Conservation (phyloP, 1,140 invertebrate genomes). For the Bombus picipes region DNA sequence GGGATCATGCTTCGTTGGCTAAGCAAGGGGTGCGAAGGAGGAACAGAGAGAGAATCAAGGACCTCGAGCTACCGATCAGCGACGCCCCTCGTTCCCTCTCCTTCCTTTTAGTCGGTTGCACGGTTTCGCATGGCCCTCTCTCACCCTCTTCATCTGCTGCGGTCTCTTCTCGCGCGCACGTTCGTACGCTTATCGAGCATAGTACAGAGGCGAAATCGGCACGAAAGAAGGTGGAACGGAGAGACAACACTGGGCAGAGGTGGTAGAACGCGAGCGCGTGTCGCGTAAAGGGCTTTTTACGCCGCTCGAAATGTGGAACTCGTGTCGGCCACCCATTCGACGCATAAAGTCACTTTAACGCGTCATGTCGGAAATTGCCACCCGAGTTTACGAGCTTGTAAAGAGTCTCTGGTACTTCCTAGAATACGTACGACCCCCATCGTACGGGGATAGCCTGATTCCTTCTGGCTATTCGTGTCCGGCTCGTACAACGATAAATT, state of each 20-base stretch:
- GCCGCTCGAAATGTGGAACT: conserved; percentile 50
- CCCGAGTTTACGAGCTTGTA: conserved; percentile 52
- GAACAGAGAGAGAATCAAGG: conserved; percentile 34
- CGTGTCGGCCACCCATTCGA: conserved; percentile 35
- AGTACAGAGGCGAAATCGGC: conserved; percentile 1
- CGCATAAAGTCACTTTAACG: conserved; percentile 50
- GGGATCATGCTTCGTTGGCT: conserved; percentile 55
- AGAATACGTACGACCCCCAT: conserved; percentile 21
- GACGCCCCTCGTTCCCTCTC: conserved; percentile 30
- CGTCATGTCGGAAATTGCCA: conserved; percentile 40
- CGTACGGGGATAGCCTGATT: conserved; percentile 1
- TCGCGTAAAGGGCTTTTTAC: conserved; percentile 43
- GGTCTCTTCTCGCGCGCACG: not conserved
- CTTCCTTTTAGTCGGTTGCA: not conserved
- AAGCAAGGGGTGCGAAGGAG: conserved; percentile 25
- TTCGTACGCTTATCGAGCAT: conserved; percentile 33
- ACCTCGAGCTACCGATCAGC: conserved; percentile 63
- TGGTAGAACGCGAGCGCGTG: conserved; percentile 23
- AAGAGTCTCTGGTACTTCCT: conserved; percentile 43
- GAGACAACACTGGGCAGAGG: not conserved
- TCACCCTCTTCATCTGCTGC: not conserved
- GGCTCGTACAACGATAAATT: conserved; percentile 39
- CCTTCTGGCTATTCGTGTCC: conserved; percentile 34
- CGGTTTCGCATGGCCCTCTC: conserved; percentile 1
- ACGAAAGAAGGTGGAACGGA: conserved; percentile 13